phyloP scores from a whole-genome alignment of 1,140 invertebrate genomes.

The Drosophila novamexicana region DNA sequence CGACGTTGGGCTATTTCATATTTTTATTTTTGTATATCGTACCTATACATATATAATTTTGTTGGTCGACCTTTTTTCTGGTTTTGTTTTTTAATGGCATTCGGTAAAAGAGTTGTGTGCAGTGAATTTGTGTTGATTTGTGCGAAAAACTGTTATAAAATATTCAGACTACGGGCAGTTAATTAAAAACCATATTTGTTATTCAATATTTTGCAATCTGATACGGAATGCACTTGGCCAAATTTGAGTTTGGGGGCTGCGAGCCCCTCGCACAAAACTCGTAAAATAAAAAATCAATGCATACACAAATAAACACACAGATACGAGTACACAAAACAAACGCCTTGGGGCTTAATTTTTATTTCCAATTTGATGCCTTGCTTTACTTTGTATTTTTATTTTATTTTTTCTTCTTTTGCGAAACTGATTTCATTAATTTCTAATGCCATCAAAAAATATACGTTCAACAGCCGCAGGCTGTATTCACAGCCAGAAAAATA shows the following conservation, averaged over 20 bases:
- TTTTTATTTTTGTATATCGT: slow-evolving; percentile 34
- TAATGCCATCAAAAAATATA: slow-evolving; percentile 77
- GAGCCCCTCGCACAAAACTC: slow-evolving; percentile 14
- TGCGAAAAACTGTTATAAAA: slow-evolving; percentile 30
- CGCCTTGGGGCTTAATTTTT: slow-evolving; percentile 55
- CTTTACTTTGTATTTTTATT: slow-evolving; percentile 21
- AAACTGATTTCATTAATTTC: slow-evolving; percentile 83
- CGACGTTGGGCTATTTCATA: slow-evolving; percentile 69
- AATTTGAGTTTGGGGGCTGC: not conserved
- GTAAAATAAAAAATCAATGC: slow-evolving; percentile 35
- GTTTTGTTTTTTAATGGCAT: slow-evolving; percentile 11
- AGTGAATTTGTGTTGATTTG: slow-evolving; percentile 41
- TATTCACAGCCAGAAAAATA: slow-evolving; percentile 47
- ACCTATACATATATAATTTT: slow-evolving; percentile 17
- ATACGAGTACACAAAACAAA: slow-evolving; percentile 44
- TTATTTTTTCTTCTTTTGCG: slow-evolving; percentile 41
- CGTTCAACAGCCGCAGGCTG: slow-evolving; percentile 56
- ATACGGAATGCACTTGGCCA: slow-evolving; percentile 18
- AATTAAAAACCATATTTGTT: slow-evolving; percentile 46
- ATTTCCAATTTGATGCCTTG: slow-evolving; percentile 56
- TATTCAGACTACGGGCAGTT: slow-evolving; percentile 29
- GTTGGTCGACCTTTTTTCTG: slow-evolving; percentile 22
- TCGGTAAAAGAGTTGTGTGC: slow-evolving; percentile 39
- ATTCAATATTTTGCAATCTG: slow-evolving; percentile 15
- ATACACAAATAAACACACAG: slow-evolving; percentile 16